Evolutionary conservation across 2,888 invertebrate genomes (phyloP).

Genomic region (Achlya flavicornis): DNA sequence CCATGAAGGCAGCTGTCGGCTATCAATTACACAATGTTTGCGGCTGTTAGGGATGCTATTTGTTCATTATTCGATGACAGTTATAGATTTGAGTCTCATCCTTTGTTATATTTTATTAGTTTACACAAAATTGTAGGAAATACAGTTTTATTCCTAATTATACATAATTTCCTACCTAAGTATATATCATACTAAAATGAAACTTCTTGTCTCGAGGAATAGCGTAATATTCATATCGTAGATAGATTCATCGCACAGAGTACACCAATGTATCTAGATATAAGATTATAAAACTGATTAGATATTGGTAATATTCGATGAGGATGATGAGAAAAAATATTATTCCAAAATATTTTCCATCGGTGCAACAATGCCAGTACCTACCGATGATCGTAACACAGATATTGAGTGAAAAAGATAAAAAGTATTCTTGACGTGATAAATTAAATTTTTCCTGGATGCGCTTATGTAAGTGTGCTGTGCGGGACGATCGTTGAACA

Average conservation of each 20-base stretch:
- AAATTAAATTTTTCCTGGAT: conserved; percentile 65
- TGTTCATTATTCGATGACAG: conserved; percentile 74
- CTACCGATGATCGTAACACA: conserved; percentile 12
- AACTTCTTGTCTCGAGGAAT: too few relatives aligned
- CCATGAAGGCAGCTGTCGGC: conserved; percentile 64
- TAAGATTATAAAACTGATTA: neutral
- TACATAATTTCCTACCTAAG: too few relatives aligned
- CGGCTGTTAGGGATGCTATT: conserved; percentile 76
- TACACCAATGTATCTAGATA: neutral
- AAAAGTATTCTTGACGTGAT: conserved; percentile 50
- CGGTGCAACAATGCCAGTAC: conserved; percentile 29
- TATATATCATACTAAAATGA: too few relatives aligned
- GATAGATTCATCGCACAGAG: too few relatives aligned
- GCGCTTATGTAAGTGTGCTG: conserved; percentile 60
- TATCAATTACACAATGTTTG: conserved; percentile 76
- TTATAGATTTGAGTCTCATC: conserved; percentile 63
- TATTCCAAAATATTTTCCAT: conserved; percentile 18
- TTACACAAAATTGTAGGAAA: conserved; percentile 12
- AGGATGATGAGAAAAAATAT: neutral
- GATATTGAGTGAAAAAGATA: conserved; percentile 31
- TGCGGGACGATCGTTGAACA: conserved; percentile 56
- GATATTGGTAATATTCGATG: neutral
- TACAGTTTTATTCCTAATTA: too few relatives aligned
- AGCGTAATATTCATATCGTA: too few relatives aligned
- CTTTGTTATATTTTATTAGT: conserved; percentile 31